A percentile compares a stretch with the other conserved stretches of the same genome.
Conservation (phyloP, 1,140 invertebrate genomes). For the Trigoniulus corallinus region DNA sequence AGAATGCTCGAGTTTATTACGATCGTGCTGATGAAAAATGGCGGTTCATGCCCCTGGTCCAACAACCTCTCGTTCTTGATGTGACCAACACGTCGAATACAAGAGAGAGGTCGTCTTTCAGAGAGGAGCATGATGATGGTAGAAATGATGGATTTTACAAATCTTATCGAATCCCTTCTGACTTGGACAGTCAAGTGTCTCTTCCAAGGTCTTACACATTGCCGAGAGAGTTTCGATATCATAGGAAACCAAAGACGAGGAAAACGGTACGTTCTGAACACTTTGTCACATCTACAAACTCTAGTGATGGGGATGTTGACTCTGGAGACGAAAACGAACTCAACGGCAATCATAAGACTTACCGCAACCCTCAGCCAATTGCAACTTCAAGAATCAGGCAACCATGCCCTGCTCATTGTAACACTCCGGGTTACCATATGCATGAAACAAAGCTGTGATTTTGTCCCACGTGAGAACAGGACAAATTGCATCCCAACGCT, state of each 20-base stretch:
- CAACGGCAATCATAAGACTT: neutral
- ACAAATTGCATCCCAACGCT: too few species aligned
- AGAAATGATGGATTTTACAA: slow-evolving; percentile 27
- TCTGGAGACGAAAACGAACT: slow-evolving; percentile 15
- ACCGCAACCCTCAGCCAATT: slow-evolving; percentile 1
- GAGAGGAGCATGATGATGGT: too few species aligned
- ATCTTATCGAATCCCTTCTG: slow-evolving; percentile 39
- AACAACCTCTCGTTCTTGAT: neutral
- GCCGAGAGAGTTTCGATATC: slow-evolving; percentile 67
- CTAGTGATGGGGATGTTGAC: slow-evolving; percentile 49
- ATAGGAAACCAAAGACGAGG: slow-evolving; percentile 37
- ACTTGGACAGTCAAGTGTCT: slow-evolving; percentile 58
- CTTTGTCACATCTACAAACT: slow-evolving; percentile 60
- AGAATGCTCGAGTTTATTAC: slow-evolving; percentile 21
- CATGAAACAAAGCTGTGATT: slow-evolving; percentile 7
- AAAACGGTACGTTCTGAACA: slow-evolving; percentile 38
- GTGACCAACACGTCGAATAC: neutral
- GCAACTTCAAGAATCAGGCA: neutral
- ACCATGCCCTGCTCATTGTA: too few species aligned
- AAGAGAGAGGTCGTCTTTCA: slow-evolving; percentile 11
- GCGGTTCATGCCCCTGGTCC: slow-evolving; percentile 17
- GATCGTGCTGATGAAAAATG: slow-evolving; percentile 21
- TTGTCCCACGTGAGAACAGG: too few species aligned
- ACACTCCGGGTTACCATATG: too few species aligned
- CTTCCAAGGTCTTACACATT: slow-evolving; percentile 64